Conservation (phyloP, 2,797 vertebrate genomes). For the Syngnathus acus region DNA sequence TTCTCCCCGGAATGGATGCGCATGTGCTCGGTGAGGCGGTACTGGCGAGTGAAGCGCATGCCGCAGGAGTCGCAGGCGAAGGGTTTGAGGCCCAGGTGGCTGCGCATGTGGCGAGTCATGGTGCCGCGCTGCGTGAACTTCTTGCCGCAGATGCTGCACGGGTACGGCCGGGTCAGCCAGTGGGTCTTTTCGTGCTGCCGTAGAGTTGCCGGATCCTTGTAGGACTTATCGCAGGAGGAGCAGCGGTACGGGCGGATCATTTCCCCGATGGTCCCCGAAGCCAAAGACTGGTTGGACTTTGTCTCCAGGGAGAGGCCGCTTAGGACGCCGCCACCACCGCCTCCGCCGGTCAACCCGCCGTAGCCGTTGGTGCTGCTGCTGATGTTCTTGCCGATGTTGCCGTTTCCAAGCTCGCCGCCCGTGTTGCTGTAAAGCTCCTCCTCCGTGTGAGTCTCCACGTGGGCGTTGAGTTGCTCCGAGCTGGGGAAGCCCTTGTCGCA, state of each 20-base stretch:
- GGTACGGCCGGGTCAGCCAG: slow-evolving; percentile 96
- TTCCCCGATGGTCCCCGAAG: slow-evolving; percentile 74
- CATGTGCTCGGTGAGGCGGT: slow-evolving; percentile 98
- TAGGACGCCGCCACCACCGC: slow-evolving; percentile 53
- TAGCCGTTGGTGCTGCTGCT: slow-evolving; percentile 57
- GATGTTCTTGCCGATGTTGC: slow-evolving; percentile 64
- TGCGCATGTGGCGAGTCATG: slow-evolving; percentile 99
- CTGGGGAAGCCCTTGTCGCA: slow-evolving; percentile 98
- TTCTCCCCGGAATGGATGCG: slow-evolving; percentile 99
- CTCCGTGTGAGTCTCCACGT: slow-evolving; percentile 96
- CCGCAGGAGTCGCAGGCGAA: slow-evolving; percentile 96
- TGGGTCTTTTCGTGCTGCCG: slow-evolving; percentile 98
- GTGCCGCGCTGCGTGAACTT: slow-evolving; percentile 99
- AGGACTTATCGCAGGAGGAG: slow-evolving; percentile 92
- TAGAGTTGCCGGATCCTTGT: slow-evolving; percentile 96
- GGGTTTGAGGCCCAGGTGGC: slow-evolving; percentile 96
- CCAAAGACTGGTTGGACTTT: slow-evolving; percentile 73
- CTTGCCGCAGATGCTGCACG: slow-evolving; percentile 98
- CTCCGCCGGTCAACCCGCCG: slow-evolving; percentile 58
- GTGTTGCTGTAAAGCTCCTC: slow-evolving; percentile 86
- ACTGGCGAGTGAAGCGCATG: slow-evolving; percentile 99
- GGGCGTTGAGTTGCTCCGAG: slow-evolving; percentile 97
- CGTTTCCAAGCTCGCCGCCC: slow-evolving; percentile 62
- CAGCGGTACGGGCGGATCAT: slow-evolving; percentile 94
- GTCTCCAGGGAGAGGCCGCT: slow-evolving; percentile 65